Percentiles rank a stretch among this genome's conserved stretches.
phyloP scores from a whole-genome alignment of 2,888 invertebrate genomes.

The Fissipunctia ypsillon region DNA sequence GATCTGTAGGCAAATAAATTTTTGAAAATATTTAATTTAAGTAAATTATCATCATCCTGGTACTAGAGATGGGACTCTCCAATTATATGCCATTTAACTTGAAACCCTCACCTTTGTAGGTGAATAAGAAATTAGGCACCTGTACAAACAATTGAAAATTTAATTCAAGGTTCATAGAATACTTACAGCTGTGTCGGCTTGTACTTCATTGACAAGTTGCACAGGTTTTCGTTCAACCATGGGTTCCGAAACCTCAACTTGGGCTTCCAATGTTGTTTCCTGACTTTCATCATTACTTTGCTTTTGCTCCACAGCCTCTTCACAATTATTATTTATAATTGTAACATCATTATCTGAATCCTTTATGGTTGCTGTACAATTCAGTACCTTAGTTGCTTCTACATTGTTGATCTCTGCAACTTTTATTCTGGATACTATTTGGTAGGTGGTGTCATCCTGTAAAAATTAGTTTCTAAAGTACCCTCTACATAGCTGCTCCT shows the following conservation, averaged over 20 bases:
- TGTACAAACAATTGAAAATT: background rate
- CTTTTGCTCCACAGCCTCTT: constrained; percentile 62
- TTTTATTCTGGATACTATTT: constrained; percentile 78
- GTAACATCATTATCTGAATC: constrained; percentile 72
- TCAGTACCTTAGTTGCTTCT: constrained; percentile 72
- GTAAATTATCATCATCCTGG: too few species aligned
- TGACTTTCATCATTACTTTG: constrained; percentile 22
- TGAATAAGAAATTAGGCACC: background rate
- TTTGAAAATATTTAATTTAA: background rate
- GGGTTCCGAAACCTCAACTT: constrained; percentile 61
- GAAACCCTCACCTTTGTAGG: background rate
- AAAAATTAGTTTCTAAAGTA: constrained; percentile 55
- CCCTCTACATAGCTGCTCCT: background rate
- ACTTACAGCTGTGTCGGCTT: constrained; percentile 80
- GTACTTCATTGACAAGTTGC: constrained; percentile 84
- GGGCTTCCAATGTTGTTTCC: constrained; percentile 1
- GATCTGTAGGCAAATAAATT: background rate
- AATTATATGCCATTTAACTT: background rate
- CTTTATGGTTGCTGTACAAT: constrained; percentile 78
- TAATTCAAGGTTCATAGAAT: constrained; percentile 8
- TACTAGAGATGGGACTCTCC: background rate
- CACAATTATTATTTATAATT: constrained; percentile 74
- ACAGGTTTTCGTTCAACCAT: constrained; percentile 72
- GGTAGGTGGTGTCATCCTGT: constrained; percentile 76
- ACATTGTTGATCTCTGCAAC: constrained; percentile 73